A percentile compares a stretch with the other conserved stretches of the same genome.
These are phyloP conservation scores for Tinea pellionella DNA, from an alignment of 2,888 invertebrate species.

Conservation along the genomic window DNA sequence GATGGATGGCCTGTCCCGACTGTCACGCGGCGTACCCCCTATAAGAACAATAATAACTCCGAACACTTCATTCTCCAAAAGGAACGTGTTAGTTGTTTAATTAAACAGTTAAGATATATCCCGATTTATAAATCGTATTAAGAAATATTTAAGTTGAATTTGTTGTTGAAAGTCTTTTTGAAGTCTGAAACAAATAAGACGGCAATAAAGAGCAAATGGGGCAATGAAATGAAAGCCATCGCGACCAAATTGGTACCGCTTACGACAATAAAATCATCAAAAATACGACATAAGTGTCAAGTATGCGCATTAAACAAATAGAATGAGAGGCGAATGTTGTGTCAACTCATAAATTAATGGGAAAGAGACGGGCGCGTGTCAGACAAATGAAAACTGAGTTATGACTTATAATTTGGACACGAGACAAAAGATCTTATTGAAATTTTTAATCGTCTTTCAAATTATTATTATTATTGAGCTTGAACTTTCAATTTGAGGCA, in stretches of 20 bases:
- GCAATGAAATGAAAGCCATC: slow-evolving; percentile 33
- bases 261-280: slow-evolving; percentile 44
- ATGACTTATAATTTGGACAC: slow-evolving; percentile 48
- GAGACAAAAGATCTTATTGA: background rate
- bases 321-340: slow-evolving; percentile 53
- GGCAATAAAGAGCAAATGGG: slow-evolving; percentile 9
- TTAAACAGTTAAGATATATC: slow-evolving; percentile 29
- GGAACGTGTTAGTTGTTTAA: slow-evolving; percentile 64
- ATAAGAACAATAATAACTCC: slow-evolving; percentile 59
- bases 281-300: slow-evolving; percentile 58
- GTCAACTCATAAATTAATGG: slow-evolving; percentile 62
- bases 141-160: background rate
- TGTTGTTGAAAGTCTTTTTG: background rate
- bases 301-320: slow-evolving; percentile 53
- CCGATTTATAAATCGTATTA: background rate
- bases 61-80: slow-evolving; percentile 43
- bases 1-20: slow-evolving; percentile 59
- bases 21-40: slow-evolving; percentile 52
- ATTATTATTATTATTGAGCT: background rate
- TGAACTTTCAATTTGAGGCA: background rate
- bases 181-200: background rate
- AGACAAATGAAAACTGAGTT: slow-evolving; percentile 63
- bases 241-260: slow-evolving; percentile 44
- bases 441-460: background rate
- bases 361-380: slow-evolving; percentile 44